Evolutionary conservation across 2,888 invertebrate species (phyloP).

Genomic region (Eupsilia transversa): DNA sequence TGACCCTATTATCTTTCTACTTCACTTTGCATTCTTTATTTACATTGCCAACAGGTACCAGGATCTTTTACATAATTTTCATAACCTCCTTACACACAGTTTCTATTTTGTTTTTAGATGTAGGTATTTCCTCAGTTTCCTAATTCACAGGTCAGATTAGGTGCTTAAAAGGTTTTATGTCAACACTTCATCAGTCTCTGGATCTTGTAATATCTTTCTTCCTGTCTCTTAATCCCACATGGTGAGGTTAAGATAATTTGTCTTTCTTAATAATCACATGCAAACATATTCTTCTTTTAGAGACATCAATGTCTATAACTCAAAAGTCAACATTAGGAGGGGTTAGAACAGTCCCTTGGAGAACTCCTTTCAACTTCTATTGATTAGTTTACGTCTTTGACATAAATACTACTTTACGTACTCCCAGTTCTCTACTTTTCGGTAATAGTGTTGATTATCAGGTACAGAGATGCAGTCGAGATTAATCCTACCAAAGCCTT

Average conservation of each 20-base stretch:
- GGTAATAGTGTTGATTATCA: neutral
- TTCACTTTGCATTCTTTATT: neutral
- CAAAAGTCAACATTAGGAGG: neutral
- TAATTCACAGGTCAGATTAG: neutral
- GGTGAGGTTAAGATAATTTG: neutral
- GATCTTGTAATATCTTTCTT: neutral
- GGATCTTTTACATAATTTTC: neutral
- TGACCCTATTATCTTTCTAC: neutral
- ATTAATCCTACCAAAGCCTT: conserved; percentile 2
- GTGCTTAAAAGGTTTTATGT: neutral
- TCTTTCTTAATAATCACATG: neutral
- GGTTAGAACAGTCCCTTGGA: conserved; percentile 9
- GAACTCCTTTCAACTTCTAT: neutral
- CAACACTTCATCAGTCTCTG: no score
- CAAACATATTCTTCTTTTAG: neutral
- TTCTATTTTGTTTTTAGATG: neutral
- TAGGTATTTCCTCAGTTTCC: neutral
- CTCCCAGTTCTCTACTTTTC: neutral
- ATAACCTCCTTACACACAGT: neutral
- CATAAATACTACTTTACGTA: neutral
- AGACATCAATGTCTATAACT: neutral
- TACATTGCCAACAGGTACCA: neutral
- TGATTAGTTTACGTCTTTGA: neutral
- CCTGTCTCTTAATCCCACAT: neutral
- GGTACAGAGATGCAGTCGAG: neutral